Evolutionary conservation across 2,888 invertebrate genomes (phyloP).

Genomic region (Archips xylosteana): DNA sequence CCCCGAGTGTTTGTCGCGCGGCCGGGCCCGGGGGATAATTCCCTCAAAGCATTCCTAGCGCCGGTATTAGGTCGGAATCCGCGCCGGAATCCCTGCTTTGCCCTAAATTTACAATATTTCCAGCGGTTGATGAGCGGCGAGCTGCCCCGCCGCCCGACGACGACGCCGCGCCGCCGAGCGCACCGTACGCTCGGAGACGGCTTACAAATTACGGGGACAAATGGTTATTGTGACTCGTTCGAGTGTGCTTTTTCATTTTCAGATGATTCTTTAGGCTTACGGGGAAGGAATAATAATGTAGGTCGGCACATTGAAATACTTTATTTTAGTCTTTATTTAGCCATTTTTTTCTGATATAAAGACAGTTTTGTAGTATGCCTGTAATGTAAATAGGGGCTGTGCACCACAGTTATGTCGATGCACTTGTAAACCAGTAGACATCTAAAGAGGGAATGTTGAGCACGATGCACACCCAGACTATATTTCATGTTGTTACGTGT

Average conservation of each 20-base stretch:
- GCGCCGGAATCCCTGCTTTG: conserved; percentile 9
- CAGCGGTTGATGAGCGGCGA: neutral
- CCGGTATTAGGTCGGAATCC: conserved; percentile 11
- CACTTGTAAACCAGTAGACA: neutral
- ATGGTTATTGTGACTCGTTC: conserved; percentile 27
- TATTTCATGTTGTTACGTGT: neutral
- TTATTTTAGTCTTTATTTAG: neutral
- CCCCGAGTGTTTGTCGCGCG: neutral
- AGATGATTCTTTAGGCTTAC: conserved; percentile 1
- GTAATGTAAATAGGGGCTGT: too few relatives aligned
- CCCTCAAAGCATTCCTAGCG: conserved; percentile 31
- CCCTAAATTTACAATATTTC: conserved; percentile 11
- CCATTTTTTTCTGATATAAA: neutral
- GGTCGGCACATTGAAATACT: neutral
- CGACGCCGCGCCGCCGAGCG: neutral
- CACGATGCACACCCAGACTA: neutral
- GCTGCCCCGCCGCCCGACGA: neutral
- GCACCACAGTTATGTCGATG: neutral
- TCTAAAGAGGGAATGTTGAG: neutral
- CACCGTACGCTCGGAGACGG: neutral
- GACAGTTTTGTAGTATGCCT: too few relatives aligned
- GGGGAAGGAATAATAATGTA: conserved; percentile 6
- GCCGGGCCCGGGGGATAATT: neutral
- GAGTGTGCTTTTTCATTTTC: conserved; percentile 22
- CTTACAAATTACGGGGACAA: conserved; percentile 15